Base-by-base conservation (phyloP, 2,797 vertebrate species). In the Chloroceryle amazona region DNA sequence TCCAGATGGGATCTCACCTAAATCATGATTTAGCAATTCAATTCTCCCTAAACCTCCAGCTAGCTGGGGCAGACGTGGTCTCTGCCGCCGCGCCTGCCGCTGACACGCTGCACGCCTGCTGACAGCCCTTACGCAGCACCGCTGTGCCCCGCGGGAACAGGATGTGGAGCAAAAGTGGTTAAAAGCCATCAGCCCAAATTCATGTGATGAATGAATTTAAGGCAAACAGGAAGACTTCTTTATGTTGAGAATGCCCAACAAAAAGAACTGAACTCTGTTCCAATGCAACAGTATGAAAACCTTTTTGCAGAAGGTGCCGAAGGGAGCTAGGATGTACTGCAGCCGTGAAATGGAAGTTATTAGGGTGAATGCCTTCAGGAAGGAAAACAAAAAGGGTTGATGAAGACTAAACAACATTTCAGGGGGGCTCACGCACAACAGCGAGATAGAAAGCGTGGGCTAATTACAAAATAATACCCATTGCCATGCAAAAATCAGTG, bases 381-480 rank as follows among this genome's bases (percentile, higher is more conserved):
- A 96, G 41, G 88, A 67, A 96, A 92, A 91, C 65, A 82, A 21
- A 72, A 79, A 54, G 28, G 90, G 33, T 60, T 79, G 62, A 72
- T n/a, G 71, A 95, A 95, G 92, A 62, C 78, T 70, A 86, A 92
- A 89, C 95, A 96, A 93, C 94, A 44, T 82, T 95, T 88, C 86
- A 95, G 66, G 97, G 97, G 98, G 98, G 98, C 96, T 98, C 97
- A 98, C 97, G 97, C 97, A 96, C 79, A 84, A 65, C 23, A 93
- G 93, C 95, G 95, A 86, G 81, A 55, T 31, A 88, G 93, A 90
- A 63, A 71, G 44, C 39, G 49, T 57, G 92, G 96, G 97, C 97
- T 99, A 99, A 99, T 99, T 99, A 98, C 98, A 98, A 97, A 97
- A 98, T 97, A 98, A 98, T 98, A 97, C 98, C 96, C 97, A 98